Evolutionary conservation across 2,888 invertebrate species (phyloP).

Genomic region (Drosophila mulleri): DNA sequence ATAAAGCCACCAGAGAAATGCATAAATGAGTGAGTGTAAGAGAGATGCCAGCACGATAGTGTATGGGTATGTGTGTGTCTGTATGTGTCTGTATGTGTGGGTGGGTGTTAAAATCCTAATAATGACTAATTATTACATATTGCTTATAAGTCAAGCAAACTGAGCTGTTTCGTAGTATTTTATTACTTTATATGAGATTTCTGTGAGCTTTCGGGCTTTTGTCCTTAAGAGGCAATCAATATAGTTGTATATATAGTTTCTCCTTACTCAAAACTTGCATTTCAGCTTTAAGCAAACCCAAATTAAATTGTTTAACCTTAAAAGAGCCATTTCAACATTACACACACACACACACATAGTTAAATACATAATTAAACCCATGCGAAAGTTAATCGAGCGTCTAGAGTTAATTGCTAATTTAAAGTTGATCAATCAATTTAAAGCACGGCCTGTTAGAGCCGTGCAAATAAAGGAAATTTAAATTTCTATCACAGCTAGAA

Average conservation of each 20-base stretch:
- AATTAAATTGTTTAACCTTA: not conserved
- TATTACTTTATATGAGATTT: not conserved
- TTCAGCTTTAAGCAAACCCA: too few relatives aligned
- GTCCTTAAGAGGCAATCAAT: not conserved
- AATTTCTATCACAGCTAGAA: constrained; percentile 22
- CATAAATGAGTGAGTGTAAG: constrained; percentile 39
- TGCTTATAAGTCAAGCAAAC: constrained; percentile 12
- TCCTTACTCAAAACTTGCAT: not conserved
- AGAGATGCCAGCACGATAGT: constrained; percentile 21
- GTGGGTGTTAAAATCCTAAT: constrained; percentile 53
- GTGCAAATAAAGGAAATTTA: constrained; percentile 39
- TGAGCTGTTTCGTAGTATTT: not conserved
- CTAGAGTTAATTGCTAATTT: constrained; percentile 14
- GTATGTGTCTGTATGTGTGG: constrained; percentile 8
- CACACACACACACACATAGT: not conserved
- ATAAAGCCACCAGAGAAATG: constrained; percentile 64
- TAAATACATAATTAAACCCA: not conserved
- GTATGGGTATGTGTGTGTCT: constrained; percentile 3
- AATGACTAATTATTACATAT: constrained; percentile 68
- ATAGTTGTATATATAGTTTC: too few relatives aligned
- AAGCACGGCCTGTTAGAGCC: constrained; percentile 14
- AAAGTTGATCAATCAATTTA: constrained; percentile 12
- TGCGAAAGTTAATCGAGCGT: constrained; percentile 6
- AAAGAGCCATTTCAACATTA: not conserved
- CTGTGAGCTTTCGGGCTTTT: not conserved